Evolutionary conservation across 2,113 vertebrate genomes (phyloP).

Genomic region (Leiothrix lutea): DNA sequence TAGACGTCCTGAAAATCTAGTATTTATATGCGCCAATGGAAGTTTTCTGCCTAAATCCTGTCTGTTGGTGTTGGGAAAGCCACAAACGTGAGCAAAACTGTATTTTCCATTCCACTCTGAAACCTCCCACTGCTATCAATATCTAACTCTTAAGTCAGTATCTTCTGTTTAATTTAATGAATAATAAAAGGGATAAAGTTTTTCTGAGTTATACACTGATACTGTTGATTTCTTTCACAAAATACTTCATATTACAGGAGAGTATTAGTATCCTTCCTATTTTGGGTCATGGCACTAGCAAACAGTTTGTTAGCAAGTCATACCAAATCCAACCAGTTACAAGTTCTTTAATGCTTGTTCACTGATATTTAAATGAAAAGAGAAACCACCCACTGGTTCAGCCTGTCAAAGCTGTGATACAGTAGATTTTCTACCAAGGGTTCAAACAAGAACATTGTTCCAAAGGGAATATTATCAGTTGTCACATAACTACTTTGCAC

Average conservation of each 20-base stretch:
- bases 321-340: not conserved
- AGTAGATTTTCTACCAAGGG: not conserved
- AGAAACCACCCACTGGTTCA: not conserved
- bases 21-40: rapidly evolving
- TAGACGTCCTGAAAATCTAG: not conserved
- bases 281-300: not conserved
- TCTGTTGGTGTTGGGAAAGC: not conserved
- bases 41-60: not conserved
- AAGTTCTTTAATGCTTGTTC: not conserved
- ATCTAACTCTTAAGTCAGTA: not conserved
- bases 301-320: not conserved
- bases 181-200: not conserved
- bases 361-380: not conserved
- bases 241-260: not conserved
- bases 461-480: not conserved
- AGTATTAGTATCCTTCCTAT: not conserved
- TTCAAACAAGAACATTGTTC: not conserved
- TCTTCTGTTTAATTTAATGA: not conserved
- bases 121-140: not conserved
- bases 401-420: not conserved
- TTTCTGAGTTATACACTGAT: not conserved
- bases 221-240: not conserved
- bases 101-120: not conserved
- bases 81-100: not conserved
- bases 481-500: not conserved